phyloP scores from a whole-genome alignment of 2,888 invertebrate genomes.

The Morpho achilles region DNA sequence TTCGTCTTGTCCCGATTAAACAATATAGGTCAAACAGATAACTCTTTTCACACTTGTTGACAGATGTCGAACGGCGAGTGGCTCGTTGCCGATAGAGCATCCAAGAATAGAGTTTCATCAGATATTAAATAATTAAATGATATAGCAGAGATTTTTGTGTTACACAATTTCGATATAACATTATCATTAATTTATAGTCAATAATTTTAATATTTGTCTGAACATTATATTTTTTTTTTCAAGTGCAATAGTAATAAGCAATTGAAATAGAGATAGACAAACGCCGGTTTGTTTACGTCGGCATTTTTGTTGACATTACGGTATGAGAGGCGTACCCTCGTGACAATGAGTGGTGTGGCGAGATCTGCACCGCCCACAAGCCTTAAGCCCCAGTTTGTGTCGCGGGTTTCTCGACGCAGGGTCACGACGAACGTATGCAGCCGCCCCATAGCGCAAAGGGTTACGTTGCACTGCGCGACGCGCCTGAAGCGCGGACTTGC shows the following conservation, averaged over 20 bases:
- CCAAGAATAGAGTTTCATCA: background rate
- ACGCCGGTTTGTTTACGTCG: constrained; percentile 61
- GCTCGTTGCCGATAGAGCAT: constrained; percentile 53
- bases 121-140: background rate
- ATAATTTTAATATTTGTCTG: no score
- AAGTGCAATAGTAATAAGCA: no score
- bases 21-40: constrained; percentile 4
- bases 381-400: constrained; percentile 91
- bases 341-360: constrained; percentile 91
- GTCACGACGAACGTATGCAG: constrained; percentile 87
- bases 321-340: constrained; percentile 82
- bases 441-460: constrained; percentile 79
- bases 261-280: constrained; percentile 1
- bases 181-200: no score
- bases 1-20: background rate
- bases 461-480: constrained; percentile 51
- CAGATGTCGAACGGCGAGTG: constrained; percentile 63
- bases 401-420: constrained; percentile 84
- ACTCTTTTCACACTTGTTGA: constrained; percentile 36
- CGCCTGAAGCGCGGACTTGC: constrained; percentile 48
- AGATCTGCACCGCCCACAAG: constrained; percentile 92
- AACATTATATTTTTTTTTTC: no score
- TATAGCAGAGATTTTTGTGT: background rate
- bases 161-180: background rate
- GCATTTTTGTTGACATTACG: constrained; percentile 31